Base-by-base conservation (phyloP, 2,888 invertebrate genomes). In the Morpho achilles region DNA sequence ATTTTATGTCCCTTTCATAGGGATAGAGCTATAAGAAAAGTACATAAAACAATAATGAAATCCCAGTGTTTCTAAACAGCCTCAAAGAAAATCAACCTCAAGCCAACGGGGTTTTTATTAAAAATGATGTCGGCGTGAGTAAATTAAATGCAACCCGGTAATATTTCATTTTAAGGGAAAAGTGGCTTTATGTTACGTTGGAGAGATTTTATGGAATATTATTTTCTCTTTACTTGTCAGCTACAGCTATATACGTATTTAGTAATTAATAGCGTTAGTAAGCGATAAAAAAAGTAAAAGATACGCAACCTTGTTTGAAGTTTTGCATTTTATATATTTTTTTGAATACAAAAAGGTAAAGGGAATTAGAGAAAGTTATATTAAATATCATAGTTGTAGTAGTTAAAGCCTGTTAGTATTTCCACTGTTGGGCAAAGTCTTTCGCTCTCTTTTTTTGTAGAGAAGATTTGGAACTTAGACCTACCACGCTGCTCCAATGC, bases 121-220 rank as follows among this genome's bases (percentile, higher is more conserved):
- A 56, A 60, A 58, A 54, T 39, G 43, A 44, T 42, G 46, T 41
- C 39, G 16, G 40, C 10, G 51, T 39, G 47, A 57, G 47, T 57
- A 42, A 59, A 59, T 59, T 51, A 59, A 55, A 55, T 54, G 55
- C 43, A 43, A 55, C 55, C 32, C 40, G 48, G 46, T 42, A 50
- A 56, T 49, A 49, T 60, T 60, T 60, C 49, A 60, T 53, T 60
- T 53, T 43, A 50, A 47, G 47, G 10, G 8, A 47, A 52, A 50
- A 41, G 16, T 1, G 50, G 53, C 58, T 55, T 49, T 22, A 32
- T 46, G 53, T 58, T 53, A 46, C 46, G 49, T 42, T 40, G 46
- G 46, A 52, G 7, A 58, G 46, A 56, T 61, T 58, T 55, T 44
- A 55, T 44, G 55, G 51, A 47, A 54, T 42, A 39, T 43, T 59